Percentiles rank a stretch among this genome's conserved stretches.
phyloP scores from a whole-genome alignment of 1,140 invertebrate genomes.

The Saccostrea cuccullata region DNA sequence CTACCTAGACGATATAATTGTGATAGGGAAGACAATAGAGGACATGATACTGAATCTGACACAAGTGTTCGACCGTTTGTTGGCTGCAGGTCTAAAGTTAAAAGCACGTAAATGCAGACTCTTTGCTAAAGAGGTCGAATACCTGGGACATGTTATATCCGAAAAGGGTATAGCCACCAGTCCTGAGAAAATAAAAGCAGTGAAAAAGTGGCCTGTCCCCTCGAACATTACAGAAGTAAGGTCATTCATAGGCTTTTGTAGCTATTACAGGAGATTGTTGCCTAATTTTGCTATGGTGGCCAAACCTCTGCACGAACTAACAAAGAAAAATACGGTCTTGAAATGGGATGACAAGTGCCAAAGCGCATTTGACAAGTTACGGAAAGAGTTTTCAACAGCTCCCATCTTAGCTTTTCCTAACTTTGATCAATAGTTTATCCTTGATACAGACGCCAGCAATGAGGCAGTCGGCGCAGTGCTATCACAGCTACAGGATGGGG shows the following conservation, averaged over 20 bases:
- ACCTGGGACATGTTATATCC: constrained; percentile 67
- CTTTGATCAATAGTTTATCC: background rate
- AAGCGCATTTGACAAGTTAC: background rate
- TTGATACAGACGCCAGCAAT: constrained; percentile 55
- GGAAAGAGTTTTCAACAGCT: too few species aligned
- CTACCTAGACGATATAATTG: constrained; percentile 30
- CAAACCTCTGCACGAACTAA: constrained; percentile 47
- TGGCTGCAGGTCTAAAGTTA: constrained; percentile 60
- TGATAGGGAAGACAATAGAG: background rate
- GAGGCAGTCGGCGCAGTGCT: constrained; percentile 75
- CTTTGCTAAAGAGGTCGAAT: constrained; percentile 62
- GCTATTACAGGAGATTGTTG: constrained; percentile 69
- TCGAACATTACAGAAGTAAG: constrained; percentile 62
- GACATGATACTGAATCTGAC: constrained; percentile 39
- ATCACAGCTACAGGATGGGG: constrained; percentile 67
- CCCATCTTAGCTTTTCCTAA: background rate
- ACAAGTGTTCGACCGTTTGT: constrained; percentile 35
- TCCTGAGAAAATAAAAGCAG: constrained; percentile 67
- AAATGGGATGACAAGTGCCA: background rate
- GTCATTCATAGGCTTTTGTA: constrained; percentile 68
- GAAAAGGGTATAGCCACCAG: constrained; percentile 63
- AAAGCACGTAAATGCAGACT: constrained; percentile 63
- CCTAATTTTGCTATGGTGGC: constrained; percentile 55
- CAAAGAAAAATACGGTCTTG: constrained; percentile 73
- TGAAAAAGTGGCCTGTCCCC: constrained; percentile 70